Evolutionary conservation across 1,140 invertebrate genomes (phyloP), one percentile per base, ranked within the genome.

Genomic region (Heliothis subflexa): DNA sequence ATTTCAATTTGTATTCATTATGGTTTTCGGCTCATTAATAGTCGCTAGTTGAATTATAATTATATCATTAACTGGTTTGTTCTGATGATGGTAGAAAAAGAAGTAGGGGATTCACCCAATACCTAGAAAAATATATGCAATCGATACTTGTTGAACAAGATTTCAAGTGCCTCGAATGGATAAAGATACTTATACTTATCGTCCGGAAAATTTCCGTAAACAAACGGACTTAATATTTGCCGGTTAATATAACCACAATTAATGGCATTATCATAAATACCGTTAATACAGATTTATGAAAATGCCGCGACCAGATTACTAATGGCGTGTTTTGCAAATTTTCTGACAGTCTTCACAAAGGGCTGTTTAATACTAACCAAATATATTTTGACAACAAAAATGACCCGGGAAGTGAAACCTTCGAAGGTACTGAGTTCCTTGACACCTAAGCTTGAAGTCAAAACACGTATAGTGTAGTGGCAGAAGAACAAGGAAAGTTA

Each of bases 211-310:
- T 33, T 18, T 10, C 1, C 10, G 28, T 45, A 18, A 45, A 64
- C 40, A 66, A 47, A 21, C 40, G 12, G 16, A 64, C 40, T 64
- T 28, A 45, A 64, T 0, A 33, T 64, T 64, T 64, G 13, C 45
- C 62, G 33, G n/a, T 47, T 5, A 40, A 11, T 40, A 4, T 16
- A 64, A 64, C 16, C 9, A 10, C 0, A 55, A 16, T 21, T 28
- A 52, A 50, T 13, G 28, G 28, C 47, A 70, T 52, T 50, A n/a
- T 52, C 47, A 52, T 70, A 70, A 70, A 70, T 52, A 70, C 28
- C 16, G 28, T 10, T 70, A 70, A 70, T 28, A 13, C 21, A 25
- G 66, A 70, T 70, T 70, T 52, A 52, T 49, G 12, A 21, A 50
- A 52, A 70, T n/a, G 28, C n/a, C 62, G 2, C 14, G 0, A 40